A percentile compares a stretch with the other conserved stretches of the same genome.
phyloP scores from a whole-genome alignment of 1,140 invertebrate species.

The Ostrea edulis region DNA sequence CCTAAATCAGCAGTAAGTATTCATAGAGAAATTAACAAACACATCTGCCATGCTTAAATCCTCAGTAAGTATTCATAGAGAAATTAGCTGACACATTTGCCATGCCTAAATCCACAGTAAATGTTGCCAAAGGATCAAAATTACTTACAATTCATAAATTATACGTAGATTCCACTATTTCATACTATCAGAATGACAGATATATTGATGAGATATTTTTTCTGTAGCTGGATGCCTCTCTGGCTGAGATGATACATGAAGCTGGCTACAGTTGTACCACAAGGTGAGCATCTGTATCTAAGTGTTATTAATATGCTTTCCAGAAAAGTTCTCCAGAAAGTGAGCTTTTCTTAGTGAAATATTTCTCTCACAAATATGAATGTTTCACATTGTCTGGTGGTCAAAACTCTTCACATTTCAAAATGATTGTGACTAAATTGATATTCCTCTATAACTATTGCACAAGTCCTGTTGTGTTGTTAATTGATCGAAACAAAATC shows the following conservation, averaged over 20 bases:
- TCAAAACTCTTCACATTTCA: too few species aligned
- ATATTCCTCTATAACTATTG: too few species aligned
- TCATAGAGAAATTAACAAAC: conserved; percentile 83
- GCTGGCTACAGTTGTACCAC: conserved; percentile 93
- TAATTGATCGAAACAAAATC: too few species aligned
- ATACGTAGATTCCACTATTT: not conserved
- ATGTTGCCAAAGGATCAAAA: conserved; percentile 44
- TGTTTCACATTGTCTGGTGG: too few species aligned
- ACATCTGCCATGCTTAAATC: conserved; percentile 82
- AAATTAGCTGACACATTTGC: conserved; percentile 80
- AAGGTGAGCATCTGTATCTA: conserved; percentile 77
- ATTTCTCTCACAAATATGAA: too few species aligned
- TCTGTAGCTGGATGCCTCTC: conserved; percentile 79
- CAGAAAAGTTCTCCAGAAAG: too few species aligned
- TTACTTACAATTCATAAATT: not conserved
- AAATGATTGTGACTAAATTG: too few species aligned
- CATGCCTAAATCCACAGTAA: conserved; percentile 84
- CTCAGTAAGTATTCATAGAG: conserved; percentile 85
- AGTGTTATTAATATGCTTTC: too few species aligned
- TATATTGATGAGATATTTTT: not conserved
- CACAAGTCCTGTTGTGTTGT: too few species aligned
- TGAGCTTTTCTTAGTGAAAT: too few species aligned
- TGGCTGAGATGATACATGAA: conserved; percentile 90
- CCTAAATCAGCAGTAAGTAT: conserved; percentile 85
- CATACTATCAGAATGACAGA: not conserved